These are phyloP conservation scores for Benthosema pterotum DNA, from an alignment of 2,797 vertebrate species.

Conservation along the genomic window DNA sequence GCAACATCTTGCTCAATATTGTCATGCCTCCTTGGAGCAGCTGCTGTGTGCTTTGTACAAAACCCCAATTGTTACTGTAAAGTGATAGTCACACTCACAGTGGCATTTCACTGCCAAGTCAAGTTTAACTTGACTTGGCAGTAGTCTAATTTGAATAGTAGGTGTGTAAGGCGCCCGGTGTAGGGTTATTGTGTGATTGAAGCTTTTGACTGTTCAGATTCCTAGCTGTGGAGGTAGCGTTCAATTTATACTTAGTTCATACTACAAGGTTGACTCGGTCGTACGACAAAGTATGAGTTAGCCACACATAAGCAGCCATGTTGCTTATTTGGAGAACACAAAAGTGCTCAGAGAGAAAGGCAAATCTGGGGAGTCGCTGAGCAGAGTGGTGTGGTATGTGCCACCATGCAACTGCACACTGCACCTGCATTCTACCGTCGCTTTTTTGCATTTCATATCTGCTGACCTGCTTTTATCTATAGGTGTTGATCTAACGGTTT, in stretches of 20 bases:
- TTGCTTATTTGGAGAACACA: too few relatives aligned
- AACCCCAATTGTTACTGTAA: constrained; percentile 66
- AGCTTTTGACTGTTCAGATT: constrained; percentile 21
- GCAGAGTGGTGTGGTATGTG: too few relatives aligned
- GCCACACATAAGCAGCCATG: too few relatives aligned
- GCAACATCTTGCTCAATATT: constrained; percentile 39
- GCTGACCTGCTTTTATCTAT: not conserved
- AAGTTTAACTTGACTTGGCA: constrained; percentile 51
- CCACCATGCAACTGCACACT: too few relatives aligned
- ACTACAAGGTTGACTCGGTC: too few relatives aligned
- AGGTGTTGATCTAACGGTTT: constrained; percentile 11
- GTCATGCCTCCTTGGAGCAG: constrained; percentile 47
- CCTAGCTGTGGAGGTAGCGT: not conserved
- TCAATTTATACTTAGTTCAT: too few relatives aligned
- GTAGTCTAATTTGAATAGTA: constrained; percentile 39
- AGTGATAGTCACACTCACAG: constrained; percentile 51
- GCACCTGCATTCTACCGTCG: not conserved
- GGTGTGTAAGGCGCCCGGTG: constrained; percentile 25
- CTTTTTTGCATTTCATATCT: not conserved
- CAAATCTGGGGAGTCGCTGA: too few relatives aligned
- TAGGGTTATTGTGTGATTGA: constrained; percentile 25
- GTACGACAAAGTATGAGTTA: too few relatives aligned
- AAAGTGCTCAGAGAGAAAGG: too few relatives aligned
- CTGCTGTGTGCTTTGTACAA: constrained; percentile 46
- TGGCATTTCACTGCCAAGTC: constrained; percentile 51